Percentiles rank a stretch among this genome's conserved stretches.
phyloP scores from a whole-genome alignment of 2,888 invertebrate species.

The Cephus rjabovi region DNA sequence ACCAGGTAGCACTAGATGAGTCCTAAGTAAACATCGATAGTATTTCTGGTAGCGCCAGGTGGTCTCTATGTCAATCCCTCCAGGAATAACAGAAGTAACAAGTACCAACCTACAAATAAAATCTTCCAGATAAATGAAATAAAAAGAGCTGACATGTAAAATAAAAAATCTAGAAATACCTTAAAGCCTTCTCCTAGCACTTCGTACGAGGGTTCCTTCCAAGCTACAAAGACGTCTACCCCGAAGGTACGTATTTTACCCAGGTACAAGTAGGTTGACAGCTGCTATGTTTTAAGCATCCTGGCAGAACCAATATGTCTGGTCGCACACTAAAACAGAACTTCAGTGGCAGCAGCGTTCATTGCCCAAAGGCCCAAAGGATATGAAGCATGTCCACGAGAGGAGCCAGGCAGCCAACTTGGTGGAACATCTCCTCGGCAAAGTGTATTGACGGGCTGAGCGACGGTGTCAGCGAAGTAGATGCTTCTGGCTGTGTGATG shows the following conservation, averaged over 20 bases:
- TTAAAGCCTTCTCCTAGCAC: neutral
- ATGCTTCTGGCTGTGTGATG: neutral
- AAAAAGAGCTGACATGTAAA: neutral
- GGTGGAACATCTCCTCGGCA: slow-evolving; percentile 51
- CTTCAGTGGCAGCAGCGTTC: slow-evolving; percentile 17
- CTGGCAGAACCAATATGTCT: slow-evolving; percentile 41
- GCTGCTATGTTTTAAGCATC: neutral
- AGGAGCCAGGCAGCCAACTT: slow-evolving; percentile 37
- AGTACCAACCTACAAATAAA: neutral
- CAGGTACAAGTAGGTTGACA: slow-evolving; percentile 3
- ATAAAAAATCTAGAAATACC: neutral
- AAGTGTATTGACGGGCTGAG: slow-evolving; percentile 53
- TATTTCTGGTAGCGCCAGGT: neutral
- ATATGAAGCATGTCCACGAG: slow-evolving; percentile 38
- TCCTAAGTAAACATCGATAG: neutral
- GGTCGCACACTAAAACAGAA: slow-evolving; percentile 21
- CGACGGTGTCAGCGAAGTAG: slow-evolving; percentile 31
- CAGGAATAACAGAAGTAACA: neutral
- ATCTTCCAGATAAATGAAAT: neutral
- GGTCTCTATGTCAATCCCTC: neutral
- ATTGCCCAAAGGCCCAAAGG: slow-evolving; percentile 52
- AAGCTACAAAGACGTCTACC: neutral
- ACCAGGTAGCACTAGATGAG: neutral
- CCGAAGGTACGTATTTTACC: neutral
- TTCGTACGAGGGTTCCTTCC: neutral